Base-by-base conservation (phyloP, 2,797 vertebrate species). In the Leptatherina wallacei region DNA sequence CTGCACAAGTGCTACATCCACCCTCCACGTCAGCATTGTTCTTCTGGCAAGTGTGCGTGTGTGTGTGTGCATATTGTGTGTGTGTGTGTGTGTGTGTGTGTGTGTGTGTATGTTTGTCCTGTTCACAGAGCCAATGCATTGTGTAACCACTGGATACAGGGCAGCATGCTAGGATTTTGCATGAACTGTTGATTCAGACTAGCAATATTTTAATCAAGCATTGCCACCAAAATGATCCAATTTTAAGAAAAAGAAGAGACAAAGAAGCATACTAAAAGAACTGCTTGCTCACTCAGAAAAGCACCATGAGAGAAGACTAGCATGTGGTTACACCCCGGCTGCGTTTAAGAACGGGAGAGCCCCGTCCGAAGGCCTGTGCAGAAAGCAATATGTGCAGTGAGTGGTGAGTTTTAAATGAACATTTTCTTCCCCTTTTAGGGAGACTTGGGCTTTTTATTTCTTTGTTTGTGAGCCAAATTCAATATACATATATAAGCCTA, bases 151-250 rank as follows among this genome's bases (percentile, higher is more conserved):
- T 94, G 92, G 92, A 93, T 92, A 91, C 93, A 91, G 92, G 94
- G 93, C 93, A 93, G 92, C 91, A 92, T 94, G 90, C 90, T 92
- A 83, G 89, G 88, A 92, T 93, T 32, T 93, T 93, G 93, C 94
- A 93, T 93, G 88, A 94, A 94, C 94, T 94, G 92, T 95, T 94
- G 85, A 94, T 93, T 95, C 94, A 92, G 94, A 93, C 91, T 94
- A 95, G 95, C 95, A 96, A 95, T 96, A 96, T 95, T 94, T 94
- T 90, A 92, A 94, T 92, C 88, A 90, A 93, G 89, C 85, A 92
- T 94, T 88, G 90, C 91, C 93, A 94, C 91, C 91, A 92, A 92
- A 93, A 93, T 91, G 85, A 90, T 91, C 76, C 86, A 88, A 90
- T 84, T 86, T 85, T 67, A 86, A 80, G 66, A 86, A 88, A 89